These are phyloP conservation scores for Geophilus truncorum DNA, from an alignment of 2,888 invertebrate genomes.

Conservation along the genomic window DNA sequence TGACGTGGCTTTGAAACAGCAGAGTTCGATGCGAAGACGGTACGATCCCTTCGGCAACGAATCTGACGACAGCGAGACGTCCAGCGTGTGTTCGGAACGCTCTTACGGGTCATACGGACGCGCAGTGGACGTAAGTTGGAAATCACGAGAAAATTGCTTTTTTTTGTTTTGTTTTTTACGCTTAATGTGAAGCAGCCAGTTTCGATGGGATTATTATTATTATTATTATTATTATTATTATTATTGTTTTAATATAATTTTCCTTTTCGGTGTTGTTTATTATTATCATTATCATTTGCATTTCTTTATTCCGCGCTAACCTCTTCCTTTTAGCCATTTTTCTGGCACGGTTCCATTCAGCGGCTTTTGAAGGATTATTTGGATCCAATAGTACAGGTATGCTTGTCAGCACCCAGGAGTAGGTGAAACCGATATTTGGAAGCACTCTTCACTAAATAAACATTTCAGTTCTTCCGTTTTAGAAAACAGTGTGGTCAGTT, in stretches of 20 bases:
- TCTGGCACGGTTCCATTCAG: conserved; percentile 75
- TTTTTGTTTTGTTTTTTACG: no score
- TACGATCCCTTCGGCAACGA: conserved; percentile 53
- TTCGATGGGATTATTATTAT: no score
- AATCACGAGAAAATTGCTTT: background rate
- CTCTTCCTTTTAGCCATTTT: conserved; percentile 60
- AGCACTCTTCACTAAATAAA: background rate
- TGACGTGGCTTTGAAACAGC: background rate
- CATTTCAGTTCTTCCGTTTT: background rate
- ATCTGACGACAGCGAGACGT: conserved; percentile 86
- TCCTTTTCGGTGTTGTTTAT: no score
- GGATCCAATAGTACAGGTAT: conserved; percentile 56
- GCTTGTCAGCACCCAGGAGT: conserved; percentile 38
- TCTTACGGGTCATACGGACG: conserved; percentile 76
- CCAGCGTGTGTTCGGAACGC: conserved; percentile 89
- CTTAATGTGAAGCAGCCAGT: no score
- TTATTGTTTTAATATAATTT: no score
- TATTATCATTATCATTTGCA: conserved; percentile 10
- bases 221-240: no score
- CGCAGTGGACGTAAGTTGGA: conserved; percentile 66
- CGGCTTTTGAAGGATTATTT: conserved; percentile 63
- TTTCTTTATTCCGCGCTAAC: conserved; percentile 21
- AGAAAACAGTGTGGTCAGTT: background rate
- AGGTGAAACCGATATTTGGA: background rate
- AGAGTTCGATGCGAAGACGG: conserved; percentile 38